Base-by-base conservation (phyloP, 2,888 invertebrate genomes). In the Boloria euphrosyne region DNA sequence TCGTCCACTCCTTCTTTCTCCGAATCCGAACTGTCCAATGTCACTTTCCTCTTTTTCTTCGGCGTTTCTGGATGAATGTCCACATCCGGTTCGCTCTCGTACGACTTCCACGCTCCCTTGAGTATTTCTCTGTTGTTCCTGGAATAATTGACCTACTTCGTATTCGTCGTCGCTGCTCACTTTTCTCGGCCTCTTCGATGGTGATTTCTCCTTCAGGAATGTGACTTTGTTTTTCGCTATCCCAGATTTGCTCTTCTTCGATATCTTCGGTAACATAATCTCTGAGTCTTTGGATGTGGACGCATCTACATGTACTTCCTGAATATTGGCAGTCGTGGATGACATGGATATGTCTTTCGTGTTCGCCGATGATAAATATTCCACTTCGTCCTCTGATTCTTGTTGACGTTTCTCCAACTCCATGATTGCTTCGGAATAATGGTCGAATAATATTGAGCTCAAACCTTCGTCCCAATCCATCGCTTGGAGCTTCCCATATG, bases 251-350 rank as follows among this genome's bases (percentile, higher is more conserved):
- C 7, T 49, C 38, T 49, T 27, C 18, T 16, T 63, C 63, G 16
- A 16, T 38, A n/a, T 57, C 16, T 14, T 14, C 16, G 6, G 16
- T 16, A 6, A 16, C 1, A 6, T 47, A 47, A 4, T 59, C 27
- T 59, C 53, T 5, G 27, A 52, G 38, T 53, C 60, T 50, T 52
- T 59, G 63, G 47, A 46, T 65, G 49, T 65, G 63, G 43, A 58
- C 4, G 57, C 69, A 68, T 4, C 62, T 27, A 52, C 68, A 71
- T 4, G 69, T 67, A 10, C 31, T 31, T 7, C 31, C 71, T 0
- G 53, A 54, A 43, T 69, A 71, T 1, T 67, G 1, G 31, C 69
- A 71, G 55, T 71, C 71, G 31, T 71, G 71, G 57, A 71, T 66
- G 68, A 71, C 59, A 17, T 68, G 71, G 59, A 71, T 16, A 43